These are phyloP conservation scores for Phenganax stokvisi DNA, from an alignment of 92 coral and sea anemone species.

Conservation along the genomic window DNA sequence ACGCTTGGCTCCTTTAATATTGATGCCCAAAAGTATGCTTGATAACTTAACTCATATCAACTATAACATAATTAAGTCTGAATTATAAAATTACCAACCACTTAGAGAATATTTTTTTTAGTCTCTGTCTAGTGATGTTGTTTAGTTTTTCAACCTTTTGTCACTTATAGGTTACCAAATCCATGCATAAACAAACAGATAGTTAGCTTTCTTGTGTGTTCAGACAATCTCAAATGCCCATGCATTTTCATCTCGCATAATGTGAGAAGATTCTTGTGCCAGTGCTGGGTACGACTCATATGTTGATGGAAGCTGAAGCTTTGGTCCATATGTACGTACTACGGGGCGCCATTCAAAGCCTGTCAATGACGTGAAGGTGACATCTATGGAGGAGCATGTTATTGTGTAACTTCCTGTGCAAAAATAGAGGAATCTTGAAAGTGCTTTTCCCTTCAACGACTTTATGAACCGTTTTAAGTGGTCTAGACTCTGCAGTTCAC, in stretches of 20 bases:
- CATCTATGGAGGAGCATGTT: constrained; percentile 1
- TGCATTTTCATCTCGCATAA: constrained; percentile 28
- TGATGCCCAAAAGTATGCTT: too few species aligned
- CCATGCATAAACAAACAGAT: not conserved
- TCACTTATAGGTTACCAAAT: not conserved
- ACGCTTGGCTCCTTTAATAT: too few species aligned
- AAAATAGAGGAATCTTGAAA: constrained; percentile 5
- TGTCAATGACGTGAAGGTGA: constrained; percentile 21
- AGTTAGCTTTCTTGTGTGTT: not conserved
- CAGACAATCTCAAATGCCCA: constrained; percentile 40
- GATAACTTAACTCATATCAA: too few species aligned
- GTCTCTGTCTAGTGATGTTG: too few species aligned
- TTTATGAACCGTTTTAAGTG: not conserved
- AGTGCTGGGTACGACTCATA: constrained; percentile 32
- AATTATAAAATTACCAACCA: too few species aligned
- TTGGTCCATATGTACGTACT: constrained; percentile 27
- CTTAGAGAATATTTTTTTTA: too few species aligned
- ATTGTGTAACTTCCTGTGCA: constrained; percentile 34
- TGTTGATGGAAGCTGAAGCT: constrained; percentile 30
- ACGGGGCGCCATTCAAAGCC: constrained; percentile 35
- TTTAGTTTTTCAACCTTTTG: too few species aligned
- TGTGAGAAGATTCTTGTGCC: constrained; percentile 27
- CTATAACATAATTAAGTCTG: too few species aligned
- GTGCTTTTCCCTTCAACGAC: constrained; percentile 3
- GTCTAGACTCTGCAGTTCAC: not conserved